Base-by-base conservation (phyloP, 30 jellyfish, hydroid and myxozoan species). In the Aurelia sp. region DNA sequence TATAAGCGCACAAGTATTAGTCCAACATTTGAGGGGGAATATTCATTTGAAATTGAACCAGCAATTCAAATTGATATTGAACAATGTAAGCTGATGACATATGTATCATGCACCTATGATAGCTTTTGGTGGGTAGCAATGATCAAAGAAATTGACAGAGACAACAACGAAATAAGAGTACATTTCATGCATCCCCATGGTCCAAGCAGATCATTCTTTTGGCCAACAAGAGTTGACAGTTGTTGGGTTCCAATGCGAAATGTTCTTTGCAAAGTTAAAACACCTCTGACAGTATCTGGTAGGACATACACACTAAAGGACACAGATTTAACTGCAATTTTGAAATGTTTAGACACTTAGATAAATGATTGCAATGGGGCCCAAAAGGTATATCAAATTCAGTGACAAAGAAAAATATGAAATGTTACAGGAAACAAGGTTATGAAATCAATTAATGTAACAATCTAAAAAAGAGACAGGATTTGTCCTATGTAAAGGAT, bases 131-230 rank as follows among this genome's bases (percentile, higher is more conserved):
- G 77, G 77, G 50, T 82, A 9, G 88, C 89, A 6, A 10, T 82
- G 53, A 66, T 82, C 22, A 62, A 64, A 70, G 77, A 82, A 31
- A 67, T 82, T 20, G 86, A 82, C 86, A 63, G 33, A n/a, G 59
- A 86, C 31, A 52, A 63, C 40, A 33, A 53, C 2, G 86, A 86
- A 47, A 76, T 38, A 31, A 86, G 19, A 30, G 91, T 86, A n/a
- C 55, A 86, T 31, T 86, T 86, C 74, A 47, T 76, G 44, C 96
- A 75, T 73, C 96, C 92, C 22, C 85, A 75, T 61, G 85, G 92
- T 18, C 91, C 92, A 75, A 44, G 41, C 41, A 63, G 31, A 35
- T 41, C 38, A 16, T 86, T 84, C 62, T 22, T 33, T 50, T 84
- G 91, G 91, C 93, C 93, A 21, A 44, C 81, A 38, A 72, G 83